Evolutionary conservation across 2,797 vertebrate genomes (phyloP).

Genomic region (Melanotaenia pygmaea): DNA sequence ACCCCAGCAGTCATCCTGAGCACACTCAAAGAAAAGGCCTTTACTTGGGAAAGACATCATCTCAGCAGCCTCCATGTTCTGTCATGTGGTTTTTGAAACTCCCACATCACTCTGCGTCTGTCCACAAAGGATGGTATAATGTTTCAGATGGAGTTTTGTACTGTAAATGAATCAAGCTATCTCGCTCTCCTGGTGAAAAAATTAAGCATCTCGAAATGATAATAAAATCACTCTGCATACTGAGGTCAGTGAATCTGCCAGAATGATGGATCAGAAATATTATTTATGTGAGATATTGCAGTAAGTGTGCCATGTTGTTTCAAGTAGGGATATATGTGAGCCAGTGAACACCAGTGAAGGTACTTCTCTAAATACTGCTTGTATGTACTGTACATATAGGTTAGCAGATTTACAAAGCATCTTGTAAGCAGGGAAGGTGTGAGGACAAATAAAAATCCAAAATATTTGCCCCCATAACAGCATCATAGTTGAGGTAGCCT

Average conservation of each 20-base stretch:
- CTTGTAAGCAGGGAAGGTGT: slow-evolving; percentile 57
- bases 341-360: slow-evolving; percentile 60
- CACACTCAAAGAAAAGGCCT: slow-evolving; percentile 55
- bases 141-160: slow-evolving; percentile 73
- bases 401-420: slow-evolving; percentile 71
- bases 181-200: slow-evolving; percentile 61
- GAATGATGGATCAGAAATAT: slow-evolving; percentile 51
- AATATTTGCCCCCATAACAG: slow-evolving; percentile 53
- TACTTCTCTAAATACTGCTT: slow-evolving; percentile 78
- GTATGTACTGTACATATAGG: slow-evolving; percentile 86
- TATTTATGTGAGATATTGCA: slow-evolving; percentile 58
- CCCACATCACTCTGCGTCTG: slow-evolving; percentile 61
- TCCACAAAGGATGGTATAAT: slow-evolving; percentile 68
- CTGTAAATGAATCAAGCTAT: slow-evolving; percentile 80
- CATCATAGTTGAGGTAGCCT: slow-evolving; percentile 64
- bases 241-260: slow-evolving; percentile 37
- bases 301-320: slow-evolving; percentile 64
- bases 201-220: slow-evolving; percentile 50
- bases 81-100: slow-evolving; percentile 55
- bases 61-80: slow-evolving; percentile 59
- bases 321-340: slow-evolving; percentile 60
- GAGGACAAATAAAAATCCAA: slow-evolving; percentile 59
- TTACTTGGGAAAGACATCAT: slow-evolving; percentile 61
- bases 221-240: slow-evolving; percentile 40
- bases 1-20: slow-evolving; percentile 47